Evolutionary conservation across 1,140 invertebrate species (phyloP).

Genomic region (Oreohelix idahoensis): DNA sequence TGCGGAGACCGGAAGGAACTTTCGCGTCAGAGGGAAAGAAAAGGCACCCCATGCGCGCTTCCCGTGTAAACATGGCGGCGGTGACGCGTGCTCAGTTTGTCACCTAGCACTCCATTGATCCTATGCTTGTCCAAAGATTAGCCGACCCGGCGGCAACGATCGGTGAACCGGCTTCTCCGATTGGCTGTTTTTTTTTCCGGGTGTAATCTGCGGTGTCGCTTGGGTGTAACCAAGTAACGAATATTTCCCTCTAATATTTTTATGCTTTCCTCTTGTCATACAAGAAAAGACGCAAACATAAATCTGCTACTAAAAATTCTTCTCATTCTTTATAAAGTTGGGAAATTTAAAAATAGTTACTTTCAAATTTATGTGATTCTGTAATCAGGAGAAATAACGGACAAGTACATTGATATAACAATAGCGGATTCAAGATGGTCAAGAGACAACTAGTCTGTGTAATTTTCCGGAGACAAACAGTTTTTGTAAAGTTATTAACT

Average conservation of each 20-base stretch:
- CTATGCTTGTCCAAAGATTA: slow-evolving; percentile 28
- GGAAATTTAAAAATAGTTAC: neutral
- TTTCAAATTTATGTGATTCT: neutral
- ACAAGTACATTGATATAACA: too few relatives aligned
- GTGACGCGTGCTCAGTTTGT: slow-evolving; percentile 26
- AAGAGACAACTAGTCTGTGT: too few relatives aligned
- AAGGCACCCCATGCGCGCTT: slow-evolving; percentile 31
- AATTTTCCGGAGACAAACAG: too few relatives aligned
- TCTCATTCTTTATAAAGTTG: neutral
- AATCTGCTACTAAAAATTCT: neutral
- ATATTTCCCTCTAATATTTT: slow-evolving; percentile 11
- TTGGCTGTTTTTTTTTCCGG: slow-evolving; percentile 23
- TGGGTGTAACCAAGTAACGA: slow-evolving; percentile 15
- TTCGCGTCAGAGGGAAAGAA: slow-evolving; percentile 29
- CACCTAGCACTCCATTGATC: slow-evolving; percentile 28
- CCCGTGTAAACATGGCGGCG: slow-evolving; percentile 32
- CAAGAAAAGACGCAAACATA: neutral
- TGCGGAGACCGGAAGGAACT: slow-evolving; percentile 30
- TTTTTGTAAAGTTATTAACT: too few relatives aligned
- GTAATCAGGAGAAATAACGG: neutral
- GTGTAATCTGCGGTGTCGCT: slow-evolving; percentile 16
- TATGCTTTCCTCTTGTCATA: neutral
- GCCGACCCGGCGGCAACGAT: slow-evolving; percentile 3
- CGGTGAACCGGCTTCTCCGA: slow-evolving; percentile 23
- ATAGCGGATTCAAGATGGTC: too few relatives aligned